Percentiles rank a stretch among this genome's conserved stretches.
These are phyloP conservation scores for Henricia sp. DNA, from an alignment of 53 echinoderm and acorn worm genomes.

Conservation along the genomic window DNA sequence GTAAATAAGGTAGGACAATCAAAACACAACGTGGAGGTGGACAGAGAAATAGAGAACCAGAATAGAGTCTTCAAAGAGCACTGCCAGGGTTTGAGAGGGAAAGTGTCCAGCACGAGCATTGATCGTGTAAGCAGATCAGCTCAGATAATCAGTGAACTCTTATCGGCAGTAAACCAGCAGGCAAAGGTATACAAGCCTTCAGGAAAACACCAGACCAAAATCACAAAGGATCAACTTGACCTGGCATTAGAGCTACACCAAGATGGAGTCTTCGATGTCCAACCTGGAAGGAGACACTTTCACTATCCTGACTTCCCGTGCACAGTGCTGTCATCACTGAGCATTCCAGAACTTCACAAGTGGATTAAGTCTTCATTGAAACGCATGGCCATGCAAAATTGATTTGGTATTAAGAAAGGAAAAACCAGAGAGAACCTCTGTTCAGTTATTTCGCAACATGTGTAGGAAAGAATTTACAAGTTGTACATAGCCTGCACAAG, in stretches of 20 bases:
- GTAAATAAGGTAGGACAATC: constrained; percentile 53
- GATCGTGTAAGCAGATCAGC: constrained; percentile 61
- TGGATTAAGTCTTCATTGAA: too few relatives aligned
- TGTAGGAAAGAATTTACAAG: too few relatives aligned
- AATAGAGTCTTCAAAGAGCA: constrained; percentile 69
- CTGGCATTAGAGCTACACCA: constrained; percentile 60
- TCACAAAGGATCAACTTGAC: constrained; percentile 27
- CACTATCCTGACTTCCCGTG: too few relatives aligned
- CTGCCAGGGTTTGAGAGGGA: constrained; percentile 59
- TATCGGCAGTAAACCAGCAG: background rate
- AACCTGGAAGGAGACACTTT: too few relatives aligned
- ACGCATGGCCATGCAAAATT: too few relatives aligned
- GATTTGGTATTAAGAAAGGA: too few relatives aligned
- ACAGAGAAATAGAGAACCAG: constrained; percentile 59
- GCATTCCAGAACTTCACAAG: too few relatives aligned
- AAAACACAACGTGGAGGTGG: constrained; percentile 61
- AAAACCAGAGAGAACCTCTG: too few relatives aligned
- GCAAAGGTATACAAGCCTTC: constrained; percentile 6
- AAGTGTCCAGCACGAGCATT: constrained; percentile 55
- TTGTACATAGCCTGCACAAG: too few relatives aligned
- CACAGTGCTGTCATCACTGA: too few relatives aligned
- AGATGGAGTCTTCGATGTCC: too few relatives aligned
- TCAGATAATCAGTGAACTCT: background rate
- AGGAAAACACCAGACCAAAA: constrained; percentile 7
- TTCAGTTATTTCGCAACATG: too few relatives aligned